phyloP scores from a whole-genome alignment of 2,797 vertebrate genomes.

The Melanitta fusca region DNA sequence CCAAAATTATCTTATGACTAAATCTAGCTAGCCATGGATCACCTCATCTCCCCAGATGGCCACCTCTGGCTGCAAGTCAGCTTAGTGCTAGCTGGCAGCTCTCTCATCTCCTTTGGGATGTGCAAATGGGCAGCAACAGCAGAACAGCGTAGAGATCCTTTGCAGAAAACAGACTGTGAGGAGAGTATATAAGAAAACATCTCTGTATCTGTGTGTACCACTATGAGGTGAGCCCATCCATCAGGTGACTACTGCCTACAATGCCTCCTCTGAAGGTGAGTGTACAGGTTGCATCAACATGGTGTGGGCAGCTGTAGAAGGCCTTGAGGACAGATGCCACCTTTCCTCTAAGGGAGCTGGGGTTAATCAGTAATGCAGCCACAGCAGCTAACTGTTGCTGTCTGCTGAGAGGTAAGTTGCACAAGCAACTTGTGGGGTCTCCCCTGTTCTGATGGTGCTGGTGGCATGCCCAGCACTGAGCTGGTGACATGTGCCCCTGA shows the following conservation, averaged over 20 bases:
- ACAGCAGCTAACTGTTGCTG: neutral
- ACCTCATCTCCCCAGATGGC: neutral
- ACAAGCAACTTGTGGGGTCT: rapidly evolving
- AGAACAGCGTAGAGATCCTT: neutral
- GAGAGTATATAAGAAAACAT: rapidly evolving
- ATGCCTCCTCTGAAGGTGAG: rapidly evolving
- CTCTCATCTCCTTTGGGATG: neutral
- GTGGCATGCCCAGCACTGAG: neutral
- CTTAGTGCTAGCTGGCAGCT: neutral
- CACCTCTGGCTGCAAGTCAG: neutral
- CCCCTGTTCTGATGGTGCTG: neutral
- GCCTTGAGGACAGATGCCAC: rapidly evolving
- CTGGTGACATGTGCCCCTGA: neutral
- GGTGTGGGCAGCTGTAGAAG: neutral
- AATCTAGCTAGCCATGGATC: neutral
- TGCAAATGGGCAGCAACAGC: neutral
- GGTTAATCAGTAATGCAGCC: rapidly evolving
- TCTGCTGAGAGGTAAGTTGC: neutral
- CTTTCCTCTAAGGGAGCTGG: neutral
- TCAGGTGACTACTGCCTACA: neutral
- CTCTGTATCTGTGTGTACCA: neutral
- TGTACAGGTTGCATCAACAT: neutral
- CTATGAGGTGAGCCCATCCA: neutral
- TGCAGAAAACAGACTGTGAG: neutral
- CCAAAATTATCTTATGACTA: slow-evolving; percentile 30